Evolutionary conservation across 2,888 invertebrate species (phyloP).

Genomic region (Acanthosepion lycidas): DNA sequence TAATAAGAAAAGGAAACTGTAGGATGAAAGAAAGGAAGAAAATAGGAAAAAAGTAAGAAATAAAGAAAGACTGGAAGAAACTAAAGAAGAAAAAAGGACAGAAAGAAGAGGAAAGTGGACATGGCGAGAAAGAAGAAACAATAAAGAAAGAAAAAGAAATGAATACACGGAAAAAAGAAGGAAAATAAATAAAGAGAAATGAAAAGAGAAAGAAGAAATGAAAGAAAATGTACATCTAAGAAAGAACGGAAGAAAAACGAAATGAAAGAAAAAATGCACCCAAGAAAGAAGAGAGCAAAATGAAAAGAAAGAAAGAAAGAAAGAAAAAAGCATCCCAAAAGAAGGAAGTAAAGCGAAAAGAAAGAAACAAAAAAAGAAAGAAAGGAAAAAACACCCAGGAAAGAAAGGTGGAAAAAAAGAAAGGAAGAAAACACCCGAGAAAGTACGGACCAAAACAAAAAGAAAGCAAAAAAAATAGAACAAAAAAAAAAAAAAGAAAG

Average conservation of each 20-base stretch:
- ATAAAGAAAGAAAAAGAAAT: too few relatives aligned
- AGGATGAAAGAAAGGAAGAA: background rate
- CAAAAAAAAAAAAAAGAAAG: rapidly evolving
- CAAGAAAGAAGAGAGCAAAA: too few relatives aligned
- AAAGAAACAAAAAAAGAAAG: background rate
- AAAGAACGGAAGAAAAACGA: too few relatives aligned
- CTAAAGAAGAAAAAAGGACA: background rate
- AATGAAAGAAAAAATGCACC: too few relatives aligned
- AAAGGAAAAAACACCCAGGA: too few relatives aligned
- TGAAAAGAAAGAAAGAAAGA: background rate
- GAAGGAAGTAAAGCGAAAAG: background rate
- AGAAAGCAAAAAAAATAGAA: background rate
- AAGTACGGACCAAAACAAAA: background rate
- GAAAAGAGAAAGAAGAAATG: background rate
- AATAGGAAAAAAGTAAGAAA: background rate
- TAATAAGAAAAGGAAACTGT: too few relatives aligned
- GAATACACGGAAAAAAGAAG: too few relatives aligned
- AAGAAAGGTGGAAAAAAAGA: background rate
- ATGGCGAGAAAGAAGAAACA: background rate
- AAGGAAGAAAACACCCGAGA: background rate
- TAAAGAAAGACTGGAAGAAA: background rate
- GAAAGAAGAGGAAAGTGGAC: background rate
- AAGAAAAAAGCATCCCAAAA: background rate
- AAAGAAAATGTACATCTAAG: too few relatives aligned
- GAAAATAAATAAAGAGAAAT: too few relatives aligned